Conservation (phyloP, 2,797 vertebrate species). For the Falco columbarius region DNA sequence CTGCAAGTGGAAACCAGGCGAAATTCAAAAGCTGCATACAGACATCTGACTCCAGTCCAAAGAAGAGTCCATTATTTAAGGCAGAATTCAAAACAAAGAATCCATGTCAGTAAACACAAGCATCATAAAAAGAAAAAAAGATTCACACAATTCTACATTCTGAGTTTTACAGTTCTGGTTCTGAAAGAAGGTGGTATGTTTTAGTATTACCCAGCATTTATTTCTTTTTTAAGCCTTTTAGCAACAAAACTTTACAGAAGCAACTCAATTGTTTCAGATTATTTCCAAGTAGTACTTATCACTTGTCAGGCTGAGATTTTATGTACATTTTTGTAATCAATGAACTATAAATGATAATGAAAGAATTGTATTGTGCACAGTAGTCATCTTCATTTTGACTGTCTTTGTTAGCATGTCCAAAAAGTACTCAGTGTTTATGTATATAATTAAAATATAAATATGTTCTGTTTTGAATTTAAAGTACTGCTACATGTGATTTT, state of each 20-base stretch:
- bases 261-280: neutral
- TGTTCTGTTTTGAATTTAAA: neutral
- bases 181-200: neutral
- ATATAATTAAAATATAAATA: neutral
- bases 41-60: neutral
- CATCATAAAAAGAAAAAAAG: neutral
- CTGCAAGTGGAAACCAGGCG: neutral
- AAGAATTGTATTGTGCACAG: neutral
- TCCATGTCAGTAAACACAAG: neutral
- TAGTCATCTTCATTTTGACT: neutral
- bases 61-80: neutral
- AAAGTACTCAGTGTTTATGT: neutral
- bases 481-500: neutral
- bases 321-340: neutral
- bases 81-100: neutral
- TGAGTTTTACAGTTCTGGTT: neutral
- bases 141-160: neutral
- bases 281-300: neutral
- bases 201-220: neutral
- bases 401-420: neutral
- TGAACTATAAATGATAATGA: neutral
- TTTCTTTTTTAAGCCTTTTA: neutral
- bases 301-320: neutral
- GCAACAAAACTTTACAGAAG: neutral
- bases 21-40: neutral